These are phyloP conservation scores for Drosophila helvetica DNA, from an alignment of 2,888 invertebrate genomes.

Conservation along the genomic window DNA sequence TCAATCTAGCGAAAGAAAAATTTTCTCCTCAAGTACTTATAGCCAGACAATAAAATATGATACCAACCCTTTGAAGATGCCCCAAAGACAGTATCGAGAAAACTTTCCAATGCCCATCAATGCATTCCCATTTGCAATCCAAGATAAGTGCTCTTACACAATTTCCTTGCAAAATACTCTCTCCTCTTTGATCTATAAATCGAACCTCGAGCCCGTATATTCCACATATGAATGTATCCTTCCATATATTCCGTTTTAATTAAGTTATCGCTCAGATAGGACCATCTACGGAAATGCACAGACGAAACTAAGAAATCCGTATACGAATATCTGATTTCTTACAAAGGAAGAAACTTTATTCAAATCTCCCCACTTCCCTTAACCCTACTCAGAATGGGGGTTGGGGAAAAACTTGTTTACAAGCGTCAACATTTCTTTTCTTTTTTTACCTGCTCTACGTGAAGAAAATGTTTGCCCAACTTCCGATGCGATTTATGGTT, in stretches of 20 bases:
- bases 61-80: no score
- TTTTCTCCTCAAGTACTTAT: no score
- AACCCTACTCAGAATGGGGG: conserved; percentile 36
- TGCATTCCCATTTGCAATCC: not conserved
- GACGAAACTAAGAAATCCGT: conserved; percentile 32
- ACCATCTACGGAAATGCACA: conserved; percentile 16
- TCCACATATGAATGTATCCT: not conserved
- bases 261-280: conserved; percentile 25
- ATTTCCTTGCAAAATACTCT: not conserved
- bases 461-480: conserved; percentile 62
- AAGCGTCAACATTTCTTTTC: conserved; percentile 47
- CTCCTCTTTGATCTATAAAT: conserved; percentile 25
- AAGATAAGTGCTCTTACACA: not conserved
- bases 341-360: not conserved
- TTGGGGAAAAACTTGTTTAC: conserved; percentile 50
- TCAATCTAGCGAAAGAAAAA: no score
- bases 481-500: conserved; percentile 68
- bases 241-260: conserved; percentile 24
- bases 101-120: not conserved
- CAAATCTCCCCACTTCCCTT: not conserved
- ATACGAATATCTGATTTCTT: not conserved
- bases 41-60: no score
- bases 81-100: no score
- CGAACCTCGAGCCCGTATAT: conserved; percentile 24
- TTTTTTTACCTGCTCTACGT: conserved; percentile 36